Base-by-base conservation (phyloP, 1,140 invertebrate species). In the Drosophila rufa region DNA sequence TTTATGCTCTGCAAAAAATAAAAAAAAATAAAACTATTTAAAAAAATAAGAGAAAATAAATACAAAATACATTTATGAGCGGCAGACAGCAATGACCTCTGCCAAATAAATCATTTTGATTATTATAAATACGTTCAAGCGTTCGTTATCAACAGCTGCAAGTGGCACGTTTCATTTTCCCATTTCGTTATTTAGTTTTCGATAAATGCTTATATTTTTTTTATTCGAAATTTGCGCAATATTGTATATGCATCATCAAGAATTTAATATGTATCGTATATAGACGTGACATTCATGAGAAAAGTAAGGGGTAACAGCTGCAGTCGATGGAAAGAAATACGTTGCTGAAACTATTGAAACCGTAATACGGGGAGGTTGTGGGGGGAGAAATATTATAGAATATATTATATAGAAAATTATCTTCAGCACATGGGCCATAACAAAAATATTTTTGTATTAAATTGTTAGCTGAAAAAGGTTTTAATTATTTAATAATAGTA, bases 81-180 rank as follows among this genome's bases (percentile, higher is more conserved):
- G 50, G 68, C 68, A 75, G 68, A 78, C 68, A 86, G 68, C 78
- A 81, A 66, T 89, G 84, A 80, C 84, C 84, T 79, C 69, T 67
- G 68, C 36, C 77, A 61, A 75, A 89, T 87, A 87, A 87, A 87
- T 87, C 84, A 87, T 71, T 74, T 87, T 80, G 80, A 89, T 89
- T 87, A 87, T 89, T 77, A 89, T 89, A 83, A 89, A 86, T 62
- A 66, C 60, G 75, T 74, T 62, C 46, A 82, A 42, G 55, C 36
- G 53, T 33, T 82, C 62, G 80, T 83, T 83, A 83, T 84, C 80
- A 87, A 79, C 83, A 82, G 55, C 79, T 62, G 62, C 65, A 70
- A 62, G 82, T 58, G 80, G 67, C 79, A 78, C 57, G 75, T 69
- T 69, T 68, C 55, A 62, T 69, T 58, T 77, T 68, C 51, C 42